A percentile compares a stretch with the other conserved stretches of the same genome.
phyloP scores from a whole-genome alignment of 2,113 vertebrate genomes.

The Cavia aperea region DNA sequence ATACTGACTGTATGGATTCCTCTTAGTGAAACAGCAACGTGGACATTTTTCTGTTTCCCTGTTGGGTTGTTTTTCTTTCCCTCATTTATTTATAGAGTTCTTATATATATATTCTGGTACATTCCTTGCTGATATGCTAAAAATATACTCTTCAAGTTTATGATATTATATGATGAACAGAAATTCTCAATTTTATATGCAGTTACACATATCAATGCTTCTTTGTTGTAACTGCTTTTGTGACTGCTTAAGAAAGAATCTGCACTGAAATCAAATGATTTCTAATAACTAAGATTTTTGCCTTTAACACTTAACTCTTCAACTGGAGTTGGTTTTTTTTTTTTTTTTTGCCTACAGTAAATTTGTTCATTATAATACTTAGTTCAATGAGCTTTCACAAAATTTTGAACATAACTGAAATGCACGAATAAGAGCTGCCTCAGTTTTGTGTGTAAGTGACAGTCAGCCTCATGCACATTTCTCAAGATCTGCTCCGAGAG shows the following conservation, averaged over 20 bases:
- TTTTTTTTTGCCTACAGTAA: background rate
- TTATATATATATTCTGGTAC: background rate
- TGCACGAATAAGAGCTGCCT: background rate
- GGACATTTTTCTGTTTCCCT: slow-evolving; percentile 3
- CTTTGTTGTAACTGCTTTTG: background rate
- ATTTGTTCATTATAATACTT: background rate
- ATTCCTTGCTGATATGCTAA: background rate
- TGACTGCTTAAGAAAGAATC: background rate
- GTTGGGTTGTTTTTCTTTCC: slow-evolving; percentile 10
- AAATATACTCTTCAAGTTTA: background rate
- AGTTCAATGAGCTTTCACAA: background rate
- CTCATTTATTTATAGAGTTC: background rate
- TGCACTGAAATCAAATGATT: background rate
- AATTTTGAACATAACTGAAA: background rate
- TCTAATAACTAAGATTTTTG: background rate
- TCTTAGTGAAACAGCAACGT: background rate
- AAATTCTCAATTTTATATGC: slow-evolving; percentile 7
- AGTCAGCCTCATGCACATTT: background rate
- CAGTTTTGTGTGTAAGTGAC: background rate
- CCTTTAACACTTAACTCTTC: slow-evolving; percentile 28
- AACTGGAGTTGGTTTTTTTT: slow-evolving; percentile 2
- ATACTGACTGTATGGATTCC: background rate
- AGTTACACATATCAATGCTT: background rate
- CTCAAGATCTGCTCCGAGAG: background rate
- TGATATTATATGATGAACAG: background rate